Evolutionary conservation across 2,888 invertebrate genomes (phyloP).

Genomic region (Lochmaea capreae): DNA sequence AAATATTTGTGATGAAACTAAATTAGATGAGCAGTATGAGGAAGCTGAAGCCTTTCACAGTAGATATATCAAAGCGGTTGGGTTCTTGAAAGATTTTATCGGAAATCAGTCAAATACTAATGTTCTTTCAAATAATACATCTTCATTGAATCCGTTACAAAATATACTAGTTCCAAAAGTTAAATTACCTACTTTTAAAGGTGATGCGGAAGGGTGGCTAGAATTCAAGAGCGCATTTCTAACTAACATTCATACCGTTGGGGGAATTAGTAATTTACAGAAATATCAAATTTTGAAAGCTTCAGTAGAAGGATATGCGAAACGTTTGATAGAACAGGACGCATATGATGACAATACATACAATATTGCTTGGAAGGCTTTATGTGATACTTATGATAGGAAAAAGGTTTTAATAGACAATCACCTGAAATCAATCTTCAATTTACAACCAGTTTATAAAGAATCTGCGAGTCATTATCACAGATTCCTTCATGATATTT

Average conservation of each 20-base stretch:
- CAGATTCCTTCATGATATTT: not conserved
- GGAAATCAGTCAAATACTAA: no score
- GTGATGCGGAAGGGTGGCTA: not conserved
- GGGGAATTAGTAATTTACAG: not conserved
- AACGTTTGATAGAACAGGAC: not conserved
- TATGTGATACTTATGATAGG: slow-evolving; percentile 3
- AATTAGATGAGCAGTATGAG: no score
- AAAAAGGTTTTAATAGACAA: not conserved
- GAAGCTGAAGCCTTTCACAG: no score
- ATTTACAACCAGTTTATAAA: not conserved
- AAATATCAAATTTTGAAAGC: slow-evolving; percentile 11
- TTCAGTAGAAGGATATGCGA: slow-evolving; percentile 1
- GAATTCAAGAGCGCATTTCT: slow-evolving; percentile 3
- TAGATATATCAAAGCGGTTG: no score
- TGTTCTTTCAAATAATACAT: not conserved
- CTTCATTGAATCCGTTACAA: not conserved
- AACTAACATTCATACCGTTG: not conserved
- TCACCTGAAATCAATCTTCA: not conserved
- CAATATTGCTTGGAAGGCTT: not conserved
- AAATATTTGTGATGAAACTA: not conserved
- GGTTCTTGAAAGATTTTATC: no score
- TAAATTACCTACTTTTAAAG: slow-evolving; percentile 11
- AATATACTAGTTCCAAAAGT: slow-evolving; percentile 7
- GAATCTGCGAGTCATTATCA: not conserved
- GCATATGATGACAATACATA: not conserved